Percentiles rank a stretch among this genome's conserved stretches.
These are phyloP conservation scores for Apodemia hepburni DNA, from an alignment of 2,888 invertebrate species.

Conservation along the genomic window DNA sequence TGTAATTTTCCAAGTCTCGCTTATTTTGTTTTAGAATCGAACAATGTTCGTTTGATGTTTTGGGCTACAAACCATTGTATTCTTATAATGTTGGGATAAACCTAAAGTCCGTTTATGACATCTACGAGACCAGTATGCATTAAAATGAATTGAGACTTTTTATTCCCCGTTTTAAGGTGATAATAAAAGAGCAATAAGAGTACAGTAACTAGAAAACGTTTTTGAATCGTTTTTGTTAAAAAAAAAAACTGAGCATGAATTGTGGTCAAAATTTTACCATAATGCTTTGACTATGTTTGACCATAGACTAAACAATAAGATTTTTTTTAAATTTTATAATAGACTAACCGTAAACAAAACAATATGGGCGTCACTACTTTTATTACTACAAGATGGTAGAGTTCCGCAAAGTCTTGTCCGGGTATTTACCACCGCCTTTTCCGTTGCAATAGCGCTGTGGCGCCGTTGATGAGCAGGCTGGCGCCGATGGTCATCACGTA, in stretches of 20 bases:
- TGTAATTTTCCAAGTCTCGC: constrained; percentile 46
- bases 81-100: constrained; percentile 65
- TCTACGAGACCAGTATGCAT: constrained; percentile 60
- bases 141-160: constrained; percentile 65
- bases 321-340: no score
- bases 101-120: constrained; percentile 62
- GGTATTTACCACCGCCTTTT: no score
- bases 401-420: no score
- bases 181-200: constrained; percentile 38
- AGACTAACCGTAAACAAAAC: no score
- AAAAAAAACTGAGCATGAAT: background rate
- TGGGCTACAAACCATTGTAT: constrained; percentile 57
- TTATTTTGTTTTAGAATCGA: constrained; percentile 61
- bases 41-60: constrained; percentile 61
- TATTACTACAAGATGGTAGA: no score
- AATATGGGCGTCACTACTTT: no score
- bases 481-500: no score
- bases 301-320: no score
- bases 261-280: no score
- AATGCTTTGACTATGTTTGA: no score
- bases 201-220: background rate
- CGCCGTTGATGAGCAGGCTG: no score
- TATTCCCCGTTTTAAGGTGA: constrained; percentile 54
- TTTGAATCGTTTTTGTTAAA: background rate
- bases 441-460: no score